phyloP scores from a whole-genome alignment of 2,113 vertebrate species.

The Microtus oregoni region DNA sequence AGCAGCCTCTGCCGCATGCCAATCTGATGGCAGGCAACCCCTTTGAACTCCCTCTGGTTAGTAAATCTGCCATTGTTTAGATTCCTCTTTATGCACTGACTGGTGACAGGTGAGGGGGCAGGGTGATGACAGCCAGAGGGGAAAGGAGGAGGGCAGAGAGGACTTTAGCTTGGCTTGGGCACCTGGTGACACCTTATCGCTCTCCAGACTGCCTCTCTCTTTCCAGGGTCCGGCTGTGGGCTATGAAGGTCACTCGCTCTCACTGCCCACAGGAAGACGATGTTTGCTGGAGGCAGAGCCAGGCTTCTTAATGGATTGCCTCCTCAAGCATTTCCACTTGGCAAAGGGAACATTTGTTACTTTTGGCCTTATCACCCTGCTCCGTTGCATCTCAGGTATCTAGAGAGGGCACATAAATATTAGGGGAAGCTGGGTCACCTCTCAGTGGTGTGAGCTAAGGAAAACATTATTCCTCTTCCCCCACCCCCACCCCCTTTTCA shows the following conservation, averaged over 20 bases:
- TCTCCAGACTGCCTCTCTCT: neutral
- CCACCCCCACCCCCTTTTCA: neutral
- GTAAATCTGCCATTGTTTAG: slow-evolving; percentile 30
- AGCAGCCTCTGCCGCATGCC: slow-evolving; percentile 1
- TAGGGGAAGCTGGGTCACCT: slow-evolving; percentile 34
- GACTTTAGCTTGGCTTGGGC: slow-evolving; percentile 7
- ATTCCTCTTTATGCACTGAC: neutral
- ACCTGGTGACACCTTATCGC: neutral
- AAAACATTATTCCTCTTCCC: neutral
- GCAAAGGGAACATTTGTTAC: neutral
- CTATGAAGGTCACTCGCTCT: neutral
- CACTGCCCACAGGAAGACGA: neutral
- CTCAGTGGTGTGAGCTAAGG: slow-evolving; percentile 4
- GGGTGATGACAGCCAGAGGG: neutral
- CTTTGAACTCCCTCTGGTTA: slow-evolving; percentile 22
- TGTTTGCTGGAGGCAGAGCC: neutral
- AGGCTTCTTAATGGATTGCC: slow-evolving; percentile 21
- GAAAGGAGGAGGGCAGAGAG: neutral
- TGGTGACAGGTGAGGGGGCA: neutral
- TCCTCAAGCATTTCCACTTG: neutral
- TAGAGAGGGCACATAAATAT: neutral
- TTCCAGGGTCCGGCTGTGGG: neutral
- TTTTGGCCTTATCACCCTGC: slow-evolving; percentile 22
- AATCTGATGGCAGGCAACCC: neutral
- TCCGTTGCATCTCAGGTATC: slow-evolving; percentile 15